Percentiles rank a stretch among this genome's conserved stretches.
These are phyloP conservation scores for Coenonympha arcania DNA, from an alignment of 2,888 invertebrate genomes.

Conservation along the genomic window DNA sequence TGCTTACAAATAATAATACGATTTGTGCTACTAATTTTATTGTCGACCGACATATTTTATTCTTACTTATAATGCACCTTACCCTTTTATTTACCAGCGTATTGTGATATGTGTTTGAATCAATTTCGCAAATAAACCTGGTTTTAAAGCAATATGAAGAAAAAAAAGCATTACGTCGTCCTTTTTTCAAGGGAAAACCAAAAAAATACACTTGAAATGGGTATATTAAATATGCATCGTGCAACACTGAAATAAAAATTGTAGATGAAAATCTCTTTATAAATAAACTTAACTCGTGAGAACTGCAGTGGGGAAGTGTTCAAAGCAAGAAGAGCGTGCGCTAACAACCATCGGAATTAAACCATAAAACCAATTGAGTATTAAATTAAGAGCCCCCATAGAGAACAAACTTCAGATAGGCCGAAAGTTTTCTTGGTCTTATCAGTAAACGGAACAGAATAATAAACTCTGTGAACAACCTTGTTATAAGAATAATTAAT, in stretches of 20 bases:
- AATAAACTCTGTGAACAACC: too few relatives aligned
- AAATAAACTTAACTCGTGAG: slow-evolving; percentile 19
- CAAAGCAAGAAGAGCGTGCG: slow-evolving; percentile 69
- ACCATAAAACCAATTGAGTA: slow-evolving; percentile 15
- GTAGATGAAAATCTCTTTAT: slow-evolving; percentile 3
- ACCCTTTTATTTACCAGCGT: not conserved
- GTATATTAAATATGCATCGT: not conserved
- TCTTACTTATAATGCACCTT: not conserved
- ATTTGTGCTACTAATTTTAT: not conserved
- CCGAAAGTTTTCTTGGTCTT: too few relatives aligned
- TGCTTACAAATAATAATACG: not conserved
- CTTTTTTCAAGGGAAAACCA: too few relatives aligned
- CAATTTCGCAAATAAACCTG: not conserved
- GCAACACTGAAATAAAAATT: slow-evolving; percentile 3
- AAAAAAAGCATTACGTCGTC: slow-evolving; percentile 8
- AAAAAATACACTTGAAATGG: not conserved
- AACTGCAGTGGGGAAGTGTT: slow-evolving; percentile 29
- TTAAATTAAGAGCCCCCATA: not conserved
- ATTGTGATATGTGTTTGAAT: not conserved
- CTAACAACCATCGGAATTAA: slow-evolving; percentile 62
- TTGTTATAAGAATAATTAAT: too few relatives aligned
- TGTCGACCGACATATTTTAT: not conserved
- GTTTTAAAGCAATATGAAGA: not conserved
- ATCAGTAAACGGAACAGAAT: too few relatives aligned
- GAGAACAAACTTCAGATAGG: not conserved